These are phyloP conservation scores for Apeltes quadracus DNA, from an alignment of 2,113 vertebrate genomes.

Conservation along the genomic window DNA sequence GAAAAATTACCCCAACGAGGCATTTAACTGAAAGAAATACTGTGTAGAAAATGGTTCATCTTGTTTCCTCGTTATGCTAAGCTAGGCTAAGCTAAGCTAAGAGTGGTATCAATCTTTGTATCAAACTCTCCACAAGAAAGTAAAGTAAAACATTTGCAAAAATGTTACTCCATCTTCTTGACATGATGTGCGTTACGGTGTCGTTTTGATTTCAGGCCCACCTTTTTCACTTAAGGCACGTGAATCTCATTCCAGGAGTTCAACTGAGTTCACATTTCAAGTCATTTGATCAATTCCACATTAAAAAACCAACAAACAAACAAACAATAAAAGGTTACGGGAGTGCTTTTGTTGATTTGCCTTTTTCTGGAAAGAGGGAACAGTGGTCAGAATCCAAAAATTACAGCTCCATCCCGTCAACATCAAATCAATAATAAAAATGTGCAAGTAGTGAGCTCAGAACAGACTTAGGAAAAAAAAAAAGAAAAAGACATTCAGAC, in stretches of 20 bases:
- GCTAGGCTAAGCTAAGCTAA: conserved; percentile 7
- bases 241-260: conserved; percentile 51
- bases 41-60: too few relatives aligned
- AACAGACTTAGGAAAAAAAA: conserved; percentile 48
- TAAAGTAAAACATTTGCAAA: background rate
- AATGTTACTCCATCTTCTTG: conserved; percentile 4
- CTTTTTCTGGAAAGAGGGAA: conserved; percentile 41
- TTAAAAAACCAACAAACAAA: conserved; percentile 36
- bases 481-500: conserved; percentile 65
- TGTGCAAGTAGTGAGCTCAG: conserved; percentile 71
- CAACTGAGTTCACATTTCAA: conserved; percentile 65
- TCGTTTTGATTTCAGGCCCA: conserved; percentile 62
- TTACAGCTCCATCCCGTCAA: conserved; percentile 47
- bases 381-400: conserved; percentile 67
- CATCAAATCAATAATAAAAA: conserved; percentile 44
- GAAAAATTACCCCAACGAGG: too few relatives aligned
- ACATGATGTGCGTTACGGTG: conserved; percentile 63
- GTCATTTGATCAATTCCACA: conserved; percentile 68
- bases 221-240: conserved; percentile 71
- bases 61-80: too few relatives aligned
- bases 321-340: background rate
- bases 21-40: too few relatives aligned
- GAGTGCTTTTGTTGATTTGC: conserved; percentile 71
- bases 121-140: conserved; percentile 10
- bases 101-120: background rate